These are phyloP conservation scores for Ophion costatus DNA, from an alignment of 2,888 invertebrate species.

Conservation along the genomic window DNA sequence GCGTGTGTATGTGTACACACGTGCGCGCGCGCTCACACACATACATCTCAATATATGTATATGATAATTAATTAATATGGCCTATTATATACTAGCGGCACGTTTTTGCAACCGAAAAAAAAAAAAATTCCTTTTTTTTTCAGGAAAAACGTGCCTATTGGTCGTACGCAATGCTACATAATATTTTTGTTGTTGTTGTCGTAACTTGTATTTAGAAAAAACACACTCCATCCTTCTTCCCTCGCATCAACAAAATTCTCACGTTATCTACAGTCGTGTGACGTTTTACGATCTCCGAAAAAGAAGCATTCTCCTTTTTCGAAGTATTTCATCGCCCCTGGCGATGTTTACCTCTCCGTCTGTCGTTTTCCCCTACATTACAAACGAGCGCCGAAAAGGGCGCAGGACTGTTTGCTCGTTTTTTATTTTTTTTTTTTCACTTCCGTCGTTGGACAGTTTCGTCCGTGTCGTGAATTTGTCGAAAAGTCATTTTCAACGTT, in stretches of 20 bases:
- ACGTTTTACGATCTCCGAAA: constrained; percentile 11
- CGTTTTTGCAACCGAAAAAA: constrained; percentile 45
- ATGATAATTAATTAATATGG: constrained; percentile 62
- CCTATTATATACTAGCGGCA: constrained; percentile 64
- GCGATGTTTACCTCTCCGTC: background rate
- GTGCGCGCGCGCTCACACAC: background rate
- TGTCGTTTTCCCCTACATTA: background rate
- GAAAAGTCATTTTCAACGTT: constrained; percentile 8
- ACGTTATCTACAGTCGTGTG: constrained; percentile 78
- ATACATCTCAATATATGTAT: constrained; percentile 18
- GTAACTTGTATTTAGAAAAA: constrained; percentile 81
- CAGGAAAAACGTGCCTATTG: constrained; percentile 76
- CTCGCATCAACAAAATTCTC: constrained; percentile 76
- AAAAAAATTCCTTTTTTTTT: constrained; percentile 54
- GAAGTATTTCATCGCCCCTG: background rate
- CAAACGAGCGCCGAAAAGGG: constrained; percentile 35
- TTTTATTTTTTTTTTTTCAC: background rate
- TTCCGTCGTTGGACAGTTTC: constrained; percentile 47
- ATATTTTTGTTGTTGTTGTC: constrained; percentile 56
- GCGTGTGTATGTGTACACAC: background rate
- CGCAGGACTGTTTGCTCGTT: constrained; percentile 38
- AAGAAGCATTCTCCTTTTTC: constrained; percentile 10
- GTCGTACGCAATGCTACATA: constrained; percentile 82
- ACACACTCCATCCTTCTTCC: constrained; percentile 67
- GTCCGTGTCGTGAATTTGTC: constrained; percentile 35